Conservation (phyloP, 2,888 invertebrate genomes). For the Chrysolina oricalcia region DNA sequence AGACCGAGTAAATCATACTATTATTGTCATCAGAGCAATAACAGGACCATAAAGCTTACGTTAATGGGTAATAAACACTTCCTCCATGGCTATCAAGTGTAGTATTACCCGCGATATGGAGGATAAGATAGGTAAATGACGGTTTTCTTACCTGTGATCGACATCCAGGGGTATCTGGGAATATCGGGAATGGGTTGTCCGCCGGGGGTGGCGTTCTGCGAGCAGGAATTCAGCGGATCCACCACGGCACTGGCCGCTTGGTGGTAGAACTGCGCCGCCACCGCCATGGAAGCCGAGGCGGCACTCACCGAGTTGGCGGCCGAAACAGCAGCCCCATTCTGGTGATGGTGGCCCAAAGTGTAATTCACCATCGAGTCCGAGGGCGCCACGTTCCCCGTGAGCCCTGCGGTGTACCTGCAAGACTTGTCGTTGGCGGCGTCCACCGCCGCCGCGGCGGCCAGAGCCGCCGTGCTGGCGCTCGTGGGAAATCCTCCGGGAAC, state of each 20-base stretch:
- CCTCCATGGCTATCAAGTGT: neutral
- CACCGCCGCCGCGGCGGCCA: slow-evolving; percentile 80
- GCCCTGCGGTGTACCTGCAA: slow-evolving; percentile 84
- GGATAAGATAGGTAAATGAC: neutral
- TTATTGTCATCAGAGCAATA: neutral
- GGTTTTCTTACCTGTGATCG: slow-evolving; percentile 87
- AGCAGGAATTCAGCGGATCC: slow-evolving; percentile 87
- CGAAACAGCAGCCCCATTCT: slow-evolving; percentile 74
- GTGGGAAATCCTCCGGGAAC: slow-evolving; percentile 76
- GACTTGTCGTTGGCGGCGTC: slow-evolving; percentile 84
- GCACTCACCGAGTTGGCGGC: slow-evolving; percentile 82
- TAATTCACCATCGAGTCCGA: slow-evolving; percentile 88
- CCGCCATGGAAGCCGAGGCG: slow-evolving; percentile 79
- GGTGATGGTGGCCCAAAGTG: slow-evolving; percentile 84
- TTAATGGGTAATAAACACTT: neutral
- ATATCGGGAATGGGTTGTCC: slow-evolving; percentile 93
- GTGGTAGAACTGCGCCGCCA: slow-evolving; percentile 90
- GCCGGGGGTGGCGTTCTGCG: slow-evolving; percentile 79
- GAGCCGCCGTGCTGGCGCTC: slow-evolving; percentile 74
- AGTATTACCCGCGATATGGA: neutral
- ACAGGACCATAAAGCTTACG: neutral
- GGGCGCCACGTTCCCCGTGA: slow-evolving; percentile 77
- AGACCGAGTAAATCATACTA: neutral
- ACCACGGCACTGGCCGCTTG: slow-evolving; percentile 87
- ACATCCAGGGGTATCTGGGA: slow-evolving; percentile 97